Conservation (phyloP, 2,888 invertebrate genomes). For the Metallyticus violacea region DNA sequence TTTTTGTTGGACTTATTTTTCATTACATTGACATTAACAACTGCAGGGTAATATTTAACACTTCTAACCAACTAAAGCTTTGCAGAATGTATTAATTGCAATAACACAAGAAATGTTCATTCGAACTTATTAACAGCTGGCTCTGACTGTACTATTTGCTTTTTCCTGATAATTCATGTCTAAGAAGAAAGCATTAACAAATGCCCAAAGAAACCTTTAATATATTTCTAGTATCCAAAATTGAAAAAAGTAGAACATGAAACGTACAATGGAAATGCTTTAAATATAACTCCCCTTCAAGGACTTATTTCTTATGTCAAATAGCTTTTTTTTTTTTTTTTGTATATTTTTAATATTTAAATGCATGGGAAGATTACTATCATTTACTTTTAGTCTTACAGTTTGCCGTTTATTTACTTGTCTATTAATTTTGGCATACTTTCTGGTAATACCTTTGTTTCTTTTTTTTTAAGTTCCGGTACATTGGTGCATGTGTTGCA, state of each 20-base stretch:
- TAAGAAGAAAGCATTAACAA: background rate
- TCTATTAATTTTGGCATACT: background rate
- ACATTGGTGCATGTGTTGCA: slow-evolving; percentile 19
- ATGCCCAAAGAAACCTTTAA: background rate
- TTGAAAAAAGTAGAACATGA: background rate
- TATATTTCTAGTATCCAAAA: background rate
- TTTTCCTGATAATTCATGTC: background rate
- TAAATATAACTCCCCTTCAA: background rate
- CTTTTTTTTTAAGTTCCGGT: slow-evolving; percentile 2
- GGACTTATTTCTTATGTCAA: background rate
- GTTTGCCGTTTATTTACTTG: background rate
- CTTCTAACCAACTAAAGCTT: background rate
- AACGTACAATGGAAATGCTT: background rate
- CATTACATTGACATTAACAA: background rate
- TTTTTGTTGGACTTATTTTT: background rate
- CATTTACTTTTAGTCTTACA: background rate
- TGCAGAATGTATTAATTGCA: background rate
- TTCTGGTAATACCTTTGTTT: background rate
- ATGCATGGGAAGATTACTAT: background rate
- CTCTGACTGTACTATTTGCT: background rate
- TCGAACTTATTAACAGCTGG: background rate
- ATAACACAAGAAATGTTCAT: background rate
- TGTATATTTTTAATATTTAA: background rate
- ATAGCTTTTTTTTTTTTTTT: background rate
- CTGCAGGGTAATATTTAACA: background rate